These are phyloP conservation scores for sheep (Ovis aries) DNA, from an alignment of 2,113 vertebrate genomes.

Conservation along the genomic window ARS-UI_Ramb_v3.0 NC_056055.1:212312001-212312500, in stretches of 20 bases:
- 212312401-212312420: not conserved
- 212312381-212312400: not conserved
- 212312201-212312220: not conserved
- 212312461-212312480: not conserved
- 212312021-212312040: not conserved
- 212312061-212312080: not conserved
- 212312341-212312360: not conserved
- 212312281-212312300: not conserved
- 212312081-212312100: not conserved
- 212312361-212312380: not conserved
- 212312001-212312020: not conserved
- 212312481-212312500: not conserved
- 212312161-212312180: not conserved
- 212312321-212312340: not conserved
- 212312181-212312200: not conserved
- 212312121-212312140: not conserved
- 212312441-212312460: not conserved
- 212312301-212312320: not conserved
- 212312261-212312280: not conserved
- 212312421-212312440: not conserved
- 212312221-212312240: not conserved
- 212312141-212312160: not conserved
- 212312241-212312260: not conserved
- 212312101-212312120: not conserved
- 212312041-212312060: not conserved